Conservation (phyloP, 2,113 vertebrate species). For the Dasyurus viverrinus region DNA sequence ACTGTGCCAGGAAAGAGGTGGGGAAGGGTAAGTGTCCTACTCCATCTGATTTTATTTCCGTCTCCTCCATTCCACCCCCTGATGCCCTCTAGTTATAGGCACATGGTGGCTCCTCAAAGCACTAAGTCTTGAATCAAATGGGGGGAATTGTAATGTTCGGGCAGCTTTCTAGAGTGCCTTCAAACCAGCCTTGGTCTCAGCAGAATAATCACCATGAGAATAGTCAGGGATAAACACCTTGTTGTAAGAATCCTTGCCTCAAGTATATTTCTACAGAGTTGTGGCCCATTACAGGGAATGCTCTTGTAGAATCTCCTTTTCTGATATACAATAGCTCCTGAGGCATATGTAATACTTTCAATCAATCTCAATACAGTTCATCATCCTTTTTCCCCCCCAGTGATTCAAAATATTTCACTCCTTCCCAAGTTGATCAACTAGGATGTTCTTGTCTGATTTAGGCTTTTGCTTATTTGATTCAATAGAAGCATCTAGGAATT, state of each 20-base stretch:
- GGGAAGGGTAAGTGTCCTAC: not conserved
- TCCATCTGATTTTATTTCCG: no score
- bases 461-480: not conserved
- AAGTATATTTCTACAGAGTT: no score
- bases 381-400: not conserved
- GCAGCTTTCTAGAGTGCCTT: no score
- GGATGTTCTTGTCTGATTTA: not conserved
- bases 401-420: not conserved
- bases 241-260: no score
- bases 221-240: no score
- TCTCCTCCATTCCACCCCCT: no score
- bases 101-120: not conserved
- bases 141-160: no score
- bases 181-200: no score
- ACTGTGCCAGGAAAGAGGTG: not conserved
- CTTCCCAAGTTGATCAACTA: not conserved
- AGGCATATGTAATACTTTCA: not conserved
- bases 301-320: not conserved
- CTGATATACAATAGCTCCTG: not conserved
- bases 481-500: not conserved
- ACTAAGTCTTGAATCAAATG: not conserved
- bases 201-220: no score
- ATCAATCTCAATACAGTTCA: not conserved
- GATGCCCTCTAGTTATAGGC: not conserved
- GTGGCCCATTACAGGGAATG: not conserved